phyloP scores from a whole-genome alignment of 2,797 vertebrate genomes.

The Ambastaia sidthimunki region DNA sequence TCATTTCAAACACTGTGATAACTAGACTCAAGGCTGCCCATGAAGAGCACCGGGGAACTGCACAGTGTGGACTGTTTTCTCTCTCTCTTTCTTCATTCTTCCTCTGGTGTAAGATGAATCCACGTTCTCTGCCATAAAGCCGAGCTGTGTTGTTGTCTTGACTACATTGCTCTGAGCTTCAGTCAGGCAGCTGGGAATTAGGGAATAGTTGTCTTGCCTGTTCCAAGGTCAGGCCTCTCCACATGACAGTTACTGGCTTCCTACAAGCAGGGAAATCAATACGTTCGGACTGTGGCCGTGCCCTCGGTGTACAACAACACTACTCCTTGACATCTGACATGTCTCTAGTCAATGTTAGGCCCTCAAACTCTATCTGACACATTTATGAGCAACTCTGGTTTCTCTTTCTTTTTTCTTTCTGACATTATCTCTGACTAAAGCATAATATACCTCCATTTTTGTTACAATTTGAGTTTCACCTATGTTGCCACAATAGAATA shows the following conservation, averaged over 20 bases:
- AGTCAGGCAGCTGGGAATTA: slow-evolving; percentile 59
- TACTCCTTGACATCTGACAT: slow-evolving; percentile 80
- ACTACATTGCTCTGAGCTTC: slow-evolving; percentile 48
- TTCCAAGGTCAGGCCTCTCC: slow-evolving; percentile 93
- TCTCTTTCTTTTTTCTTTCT: slow-evolving; percentile 54
- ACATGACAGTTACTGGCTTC: slow-evolving; percentile 98
- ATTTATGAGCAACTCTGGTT: slow-evolving; percentile 23
- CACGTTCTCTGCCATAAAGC: slow-evolving; percentile 25
- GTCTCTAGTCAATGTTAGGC: slow-evolving; percentile 67
- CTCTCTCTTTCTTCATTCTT: slow-evolving; percentile 16
- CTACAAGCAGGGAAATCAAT: slow-evolving; percentile 99
- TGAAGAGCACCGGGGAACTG: slow-evolving; percentile 76
- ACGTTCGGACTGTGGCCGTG: slow-evolving; percentile 97
- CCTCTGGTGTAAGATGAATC: slow-evolving; percentile 59
- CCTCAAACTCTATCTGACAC: slow-evolving; percentile 58
- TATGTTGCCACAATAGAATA: neutral
- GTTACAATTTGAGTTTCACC: slow-evolving; percentile 63
- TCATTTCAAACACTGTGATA: slow-evolving; percentile 81
- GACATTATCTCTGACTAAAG: slow-evolving; percentile 65
- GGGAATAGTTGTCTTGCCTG: slow-evolving; percentile 78
- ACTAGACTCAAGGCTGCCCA: slow-evolving; percentile 77
- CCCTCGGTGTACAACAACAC: slow-evolving; percentile 97
- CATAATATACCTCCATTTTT: slow-evolving; percentile 61
- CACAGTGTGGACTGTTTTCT: slow-evolving; percentile 51
- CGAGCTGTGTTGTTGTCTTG: slow-evolving; percentile 45